Base-by-base conservation (phyloP, 2,797 vertebrate species). In the Mionectes olivaceus region DNA sequence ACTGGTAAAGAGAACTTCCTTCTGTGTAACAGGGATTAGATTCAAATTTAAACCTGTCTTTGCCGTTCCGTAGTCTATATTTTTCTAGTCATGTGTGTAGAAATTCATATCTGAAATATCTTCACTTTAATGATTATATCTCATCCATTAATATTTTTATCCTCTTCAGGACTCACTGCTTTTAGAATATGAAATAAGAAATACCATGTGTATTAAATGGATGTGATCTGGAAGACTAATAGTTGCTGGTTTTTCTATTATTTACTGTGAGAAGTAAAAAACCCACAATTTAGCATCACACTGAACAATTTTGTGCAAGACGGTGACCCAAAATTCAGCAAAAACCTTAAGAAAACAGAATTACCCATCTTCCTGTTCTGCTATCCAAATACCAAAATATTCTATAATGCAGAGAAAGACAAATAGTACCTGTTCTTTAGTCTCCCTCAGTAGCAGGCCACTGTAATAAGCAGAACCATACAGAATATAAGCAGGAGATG, bases 41-140 rank as follows among this genome's bases (percentile, higher is more conserved):
- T 91, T 92, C 82, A 97, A 97, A 95, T 96, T 93, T 94, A 94
- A 97, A 83, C 59, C 93, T 95, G 68, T 89, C 59, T 87, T 93
- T 70, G 87, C 74, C 77, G 83, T 90, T 84, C 92, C 94, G 33
- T 32, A 88, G 76, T 85, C 86, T 90, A 3, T 85, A 71, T 93
- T 97, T 97, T 97, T 95, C 92, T 70, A 92, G 63, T 93, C 87
- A 94, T 69, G 93, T 94, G 93, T 88, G 83, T 35, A 19, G 67
- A 90, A 95, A 16, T 15, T 90, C 90, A 88, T 55, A 27, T 94
- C 61, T 94, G 83, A 94, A 93, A 70, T 75, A 65, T 69, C 67
- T 92, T 53, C 59, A 71, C 46, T 89, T 96, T 94, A 97, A 97
- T 94, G 94, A 87, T 76, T 95, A 79, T 35, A 89, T 87, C 86